Conservation (phyloP, 2,888 invertebrate species). For the Netelia virgata region DNA sequence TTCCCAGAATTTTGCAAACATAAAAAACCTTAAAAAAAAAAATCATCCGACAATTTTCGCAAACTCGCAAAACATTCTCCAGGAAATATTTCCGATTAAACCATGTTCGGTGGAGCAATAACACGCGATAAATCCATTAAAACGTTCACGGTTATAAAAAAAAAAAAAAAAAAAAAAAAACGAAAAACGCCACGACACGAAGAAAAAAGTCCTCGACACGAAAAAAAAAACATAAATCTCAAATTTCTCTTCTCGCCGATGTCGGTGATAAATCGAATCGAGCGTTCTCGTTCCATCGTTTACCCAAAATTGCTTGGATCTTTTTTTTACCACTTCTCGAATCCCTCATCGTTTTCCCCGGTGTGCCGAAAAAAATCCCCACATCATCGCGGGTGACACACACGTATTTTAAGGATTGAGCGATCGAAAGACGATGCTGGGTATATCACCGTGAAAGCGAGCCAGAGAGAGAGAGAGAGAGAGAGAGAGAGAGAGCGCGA, state of each 20-base stretch:
- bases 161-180: neutral
- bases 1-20: too few species aligned
- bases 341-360: neutral
- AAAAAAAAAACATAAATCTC: neutral
- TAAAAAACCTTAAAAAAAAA: too few species aligned
- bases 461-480: neutral
- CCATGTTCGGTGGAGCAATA: too few species aligned
- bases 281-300: conserved; percentile 25
- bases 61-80: too few species aligned
- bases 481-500: conserved; percentile 12
- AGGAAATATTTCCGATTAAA: too few species aligned
- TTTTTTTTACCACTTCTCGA: conserved; percentile 5
- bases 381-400: conserved; percentile 32
- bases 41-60: too few species aligned
- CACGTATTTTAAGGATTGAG: conserved; percentile 56
- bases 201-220: neutral
- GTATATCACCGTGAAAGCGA: neutral
- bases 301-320: conserved; percentile 27
- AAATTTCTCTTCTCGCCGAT: neutral
- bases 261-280: conserved; percentile 35
- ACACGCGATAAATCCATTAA: neutral
- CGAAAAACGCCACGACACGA: neutral
- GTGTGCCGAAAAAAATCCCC: conserved; percentile 3
- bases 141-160: neutral
- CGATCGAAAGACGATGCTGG: conserved; percentile 40